Evolutionary conservation across 2,797 vertebrate species (phyloP).

Genomic region (Mus spretus): DNA sequence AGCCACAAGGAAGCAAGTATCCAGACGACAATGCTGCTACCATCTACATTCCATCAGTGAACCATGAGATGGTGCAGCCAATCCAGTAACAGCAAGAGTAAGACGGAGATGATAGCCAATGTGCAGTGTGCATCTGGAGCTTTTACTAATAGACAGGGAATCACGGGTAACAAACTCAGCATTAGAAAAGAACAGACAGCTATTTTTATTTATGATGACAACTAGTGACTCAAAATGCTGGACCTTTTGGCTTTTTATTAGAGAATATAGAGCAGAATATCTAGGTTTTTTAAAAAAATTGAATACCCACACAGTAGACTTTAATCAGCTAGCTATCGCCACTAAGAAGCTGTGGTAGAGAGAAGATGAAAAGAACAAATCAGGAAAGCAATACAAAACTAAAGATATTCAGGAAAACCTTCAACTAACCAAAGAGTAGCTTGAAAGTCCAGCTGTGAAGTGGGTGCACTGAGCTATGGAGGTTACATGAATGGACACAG

Average conservation of each 20-base stretch:
- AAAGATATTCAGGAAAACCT: constrained; percentile 11
- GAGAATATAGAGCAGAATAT: constrained; percentile 48
- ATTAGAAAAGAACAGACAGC: constrained; percentile 29
- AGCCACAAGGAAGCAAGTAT: constrained; percentile 20
- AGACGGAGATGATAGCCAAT: not conserved
- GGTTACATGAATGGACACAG: not conserved
- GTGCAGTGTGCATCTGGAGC: not conserved
- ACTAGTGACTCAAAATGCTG: constrained; percentile 26
- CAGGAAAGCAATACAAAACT: constrained; percentile 23
- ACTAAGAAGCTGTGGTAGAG: constrained; percentile 3
- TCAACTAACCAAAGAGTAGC: not conserved
- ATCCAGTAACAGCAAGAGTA: not conserved
- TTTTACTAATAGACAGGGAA: not conserved
- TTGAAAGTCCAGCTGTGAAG: not conserved
- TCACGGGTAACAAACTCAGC: not conserved
- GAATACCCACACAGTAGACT: not conserved
- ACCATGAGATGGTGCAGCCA: not conserved
- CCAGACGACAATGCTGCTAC: not conserved
- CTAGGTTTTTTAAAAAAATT: constrained; percentile 54
- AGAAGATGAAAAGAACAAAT: constrained; percentile 8
- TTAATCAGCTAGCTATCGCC: not conserved
- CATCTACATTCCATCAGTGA: not conserved
- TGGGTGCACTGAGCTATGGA: not conserved
- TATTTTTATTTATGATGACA: constrained; percentile 25
- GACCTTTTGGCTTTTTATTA: constrained; percentile 53